phyloP scores from a whole-genome alignment of 1,140 invertebrate genomes.

The Rhyacophila brunnea region DNA sequence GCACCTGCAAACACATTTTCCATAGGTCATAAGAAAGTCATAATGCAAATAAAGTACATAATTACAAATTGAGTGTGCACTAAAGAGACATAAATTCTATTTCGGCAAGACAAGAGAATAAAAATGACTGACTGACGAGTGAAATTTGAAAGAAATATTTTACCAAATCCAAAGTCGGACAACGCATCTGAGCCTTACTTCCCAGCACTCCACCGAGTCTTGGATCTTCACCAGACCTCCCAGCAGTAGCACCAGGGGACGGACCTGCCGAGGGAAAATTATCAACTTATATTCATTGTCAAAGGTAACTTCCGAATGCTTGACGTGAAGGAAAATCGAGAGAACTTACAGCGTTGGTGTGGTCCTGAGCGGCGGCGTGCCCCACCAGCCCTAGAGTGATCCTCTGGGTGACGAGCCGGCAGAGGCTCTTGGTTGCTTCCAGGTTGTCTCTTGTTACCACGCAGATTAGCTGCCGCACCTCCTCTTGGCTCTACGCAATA shows the following conservation, averaged over 20 bases:
- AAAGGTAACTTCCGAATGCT: neutral
- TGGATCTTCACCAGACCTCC: constrained; percentile 87
- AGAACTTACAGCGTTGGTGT: constrained; percentile 50
- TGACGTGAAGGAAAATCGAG: neutral
- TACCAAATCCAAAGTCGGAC: constrained; percentile 61
- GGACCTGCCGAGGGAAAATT: constrained; percentile 67
- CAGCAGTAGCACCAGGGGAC: constrained; percentile 79
- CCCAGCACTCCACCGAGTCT: constrained; percentile 86
- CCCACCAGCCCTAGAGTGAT: constrained; percentile 76
- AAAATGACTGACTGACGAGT: too few species aligned
- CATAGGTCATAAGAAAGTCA: neutral
- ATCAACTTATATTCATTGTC: too few species aligned
- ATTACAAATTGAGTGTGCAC: too few species aligned
- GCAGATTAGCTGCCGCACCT: constrained; percentile 84
- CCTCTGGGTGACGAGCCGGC: constrained; percentile 76
- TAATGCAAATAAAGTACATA: neutral
- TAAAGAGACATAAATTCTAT: too few species aligned
- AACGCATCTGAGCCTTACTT: constrained; percentile 85
- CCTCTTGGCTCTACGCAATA: constrained; percentile 75
- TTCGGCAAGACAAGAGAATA: too few species aligned
- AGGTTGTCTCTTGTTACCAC: constrained; percentile 87
- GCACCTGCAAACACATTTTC: constrained; percentile 39
- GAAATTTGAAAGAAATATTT: neutral
- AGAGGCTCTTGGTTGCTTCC: constrained; percentile 83
- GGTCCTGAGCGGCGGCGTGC: constrained; percentile 58